Evolutionary conservation across 2,113 vertebrate species (phyloP).

Genomic region (Albula goreensis): DNA sequence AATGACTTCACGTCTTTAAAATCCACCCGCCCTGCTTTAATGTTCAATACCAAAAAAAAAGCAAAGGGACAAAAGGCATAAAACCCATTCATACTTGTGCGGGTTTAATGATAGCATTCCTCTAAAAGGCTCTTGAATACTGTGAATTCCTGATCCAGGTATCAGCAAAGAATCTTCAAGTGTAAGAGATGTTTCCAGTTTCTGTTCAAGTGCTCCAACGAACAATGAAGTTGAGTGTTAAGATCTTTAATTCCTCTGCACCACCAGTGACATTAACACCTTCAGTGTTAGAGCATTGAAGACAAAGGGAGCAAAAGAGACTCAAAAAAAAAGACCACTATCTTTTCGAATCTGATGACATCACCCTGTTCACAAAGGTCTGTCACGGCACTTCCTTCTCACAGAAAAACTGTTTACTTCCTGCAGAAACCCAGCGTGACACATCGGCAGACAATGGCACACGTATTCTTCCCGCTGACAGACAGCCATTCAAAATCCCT

Average conservation of each 20-base stretch:
- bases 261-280: not conserved
- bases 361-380: constrained; percentile 18
- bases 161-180: too few relatives aligned
- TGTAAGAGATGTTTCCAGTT: not conserved
- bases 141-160: too few relatives aligned
- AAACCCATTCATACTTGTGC: too few relatives aligned
- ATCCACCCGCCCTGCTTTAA: not conserved
- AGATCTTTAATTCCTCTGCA: not conserved
- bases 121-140: too few relatives aligned
- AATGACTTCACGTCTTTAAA: not conserved
- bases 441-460: constrained; percentile 3
- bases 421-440: constrained; percentile 5
- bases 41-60: not conserved
- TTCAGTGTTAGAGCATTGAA: not conserved
- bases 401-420: constrained; percentile 29
- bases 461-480: constrained; percentile 1
- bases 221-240: not conserved
- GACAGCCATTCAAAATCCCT: constrained; percentile 16
- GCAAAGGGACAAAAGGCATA: too few relatives aligned
- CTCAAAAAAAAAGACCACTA: not conserved
- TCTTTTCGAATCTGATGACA: constrained; percentile 18
- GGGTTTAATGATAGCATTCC: too few relatives aligned
- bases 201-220: not conserved
- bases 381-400: constrained; percentile 19
- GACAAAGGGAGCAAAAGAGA: not conserved